Evolutionary conservation across 2,888 invertebrate genomes (phyloP).

Genomic region (Scaptomyza flava): DNA sequence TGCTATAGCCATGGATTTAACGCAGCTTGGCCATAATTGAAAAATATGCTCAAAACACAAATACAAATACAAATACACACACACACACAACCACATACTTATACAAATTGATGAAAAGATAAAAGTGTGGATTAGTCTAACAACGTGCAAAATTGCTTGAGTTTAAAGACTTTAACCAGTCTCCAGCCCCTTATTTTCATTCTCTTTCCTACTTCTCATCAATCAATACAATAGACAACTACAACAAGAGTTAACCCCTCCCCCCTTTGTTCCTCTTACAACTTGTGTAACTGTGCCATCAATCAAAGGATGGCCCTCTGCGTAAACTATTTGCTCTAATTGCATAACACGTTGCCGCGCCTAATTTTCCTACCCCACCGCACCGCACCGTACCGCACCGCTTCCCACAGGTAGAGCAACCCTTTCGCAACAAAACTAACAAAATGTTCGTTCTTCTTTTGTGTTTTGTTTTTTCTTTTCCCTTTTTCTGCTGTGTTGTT

Average conservation of each 20-base stretch:
- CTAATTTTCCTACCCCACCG: conserved; percentile 48
- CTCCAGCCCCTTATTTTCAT: not conserved
- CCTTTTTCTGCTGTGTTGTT: conserved; percentile 28
- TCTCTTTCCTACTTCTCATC: conserved; percentile 30
- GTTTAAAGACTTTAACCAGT: conserved; percentile 13
- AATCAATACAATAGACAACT: conserved; percentile 34
- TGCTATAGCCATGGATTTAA: conserved; percentile 30
- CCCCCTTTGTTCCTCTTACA: conserved; percentile 17
- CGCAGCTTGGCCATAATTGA: conserved; percentile 64
- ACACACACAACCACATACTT: conserved; percentile 14
- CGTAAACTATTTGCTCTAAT: conserved; percentile 69
- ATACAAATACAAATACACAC: conserved; percentile 12
- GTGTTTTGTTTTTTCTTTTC: conserved; percentile 1
- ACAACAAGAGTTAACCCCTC: not conserved
- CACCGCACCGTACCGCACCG: not conserved
- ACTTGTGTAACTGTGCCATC: conserved; percentile 50
- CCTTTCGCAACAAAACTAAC: conserved; percentile 52
- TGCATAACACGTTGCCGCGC: conserved; percentile 53
- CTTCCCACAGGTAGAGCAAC: conserved; percentile 33
- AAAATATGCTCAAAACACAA: conserved; percentile 57
- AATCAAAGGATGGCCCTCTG: conserved; percentile 49
- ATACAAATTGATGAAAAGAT: conserved; percentile 35
- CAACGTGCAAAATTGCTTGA: conserved; percentile 28
- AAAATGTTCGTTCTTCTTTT: conserved; percentile 13
- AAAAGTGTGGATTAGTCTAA: conserved; percentile 69